These are phyloP conservation scores for Caenorhabditis briggsae DNA, from an alignment of 1,140 invertebrate genomes.

Conservation along the genomic window DNA sequence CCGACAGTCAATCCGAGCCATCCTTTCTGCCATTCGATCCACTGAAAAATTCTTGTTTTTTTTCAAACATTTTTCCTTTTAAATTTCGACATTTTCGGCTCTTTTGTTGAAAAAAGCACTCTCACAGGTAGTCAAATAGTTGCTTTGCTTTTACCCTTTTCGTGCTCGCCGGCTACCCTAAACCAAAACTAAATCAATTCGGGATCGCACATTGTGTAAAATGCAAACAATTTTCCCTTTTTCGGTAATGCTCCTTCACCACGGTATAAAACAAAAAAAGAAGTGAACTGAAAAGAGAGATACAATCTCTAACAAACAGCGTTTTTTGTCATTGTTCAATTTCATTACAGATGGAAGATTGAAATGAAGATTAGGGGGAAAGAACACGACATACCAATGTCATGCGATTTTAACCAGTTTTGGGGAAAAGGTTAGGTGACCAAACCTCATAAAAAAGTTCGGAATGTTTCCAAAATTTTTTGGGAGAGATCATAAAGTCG, in stretches of 20 bases:
- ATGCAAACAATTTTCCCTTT: constrained; percentile 31
- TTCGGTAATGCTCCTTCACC: background rate
- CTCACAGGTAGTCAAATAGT: constrained; percentile 43
- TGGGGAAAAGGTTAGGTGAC: background rate
- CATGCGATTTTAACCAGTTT: constrained; percentile 24
- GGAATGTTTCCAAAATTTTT: background rate
- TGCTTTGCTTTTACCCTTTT: constrained; percentile 51
- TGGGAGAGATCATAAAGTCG: too few species aligned
- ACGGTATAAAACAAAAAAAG: background rate
- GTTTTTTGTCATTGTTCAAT: constrained; percentile 8
- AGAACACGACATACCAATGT: background rate
- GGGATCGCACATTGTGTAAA: constrained; percentile 39
- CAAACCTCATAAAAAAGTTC: background rate
- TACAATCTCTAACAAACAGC: constrained; percentile 8
- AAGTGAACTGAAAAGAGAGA: background rate
- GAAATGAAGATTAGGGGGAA: background rate
- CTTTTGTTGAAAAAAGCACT: constrained; percentile 8
- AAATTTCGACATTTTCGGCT: constrained; percentile 2
- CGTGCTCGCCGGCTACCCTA: constrained; percentile 48
- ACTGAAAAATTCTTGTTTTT: constrained; percentile 51
- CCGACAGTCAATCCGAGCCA: constrained; percentile 43
- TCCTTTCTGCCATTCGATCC: constrained; percentile 58
- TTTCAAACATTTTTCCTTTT: background rate
- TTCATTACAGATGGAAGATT: constrained; percentile 30
- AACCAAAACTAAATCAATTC: constrained; percentile 37